Evolutionary conservation across 2,797 vertebrate genomes (phyloP).

Genomic region (Chanos chanos): DNA sequence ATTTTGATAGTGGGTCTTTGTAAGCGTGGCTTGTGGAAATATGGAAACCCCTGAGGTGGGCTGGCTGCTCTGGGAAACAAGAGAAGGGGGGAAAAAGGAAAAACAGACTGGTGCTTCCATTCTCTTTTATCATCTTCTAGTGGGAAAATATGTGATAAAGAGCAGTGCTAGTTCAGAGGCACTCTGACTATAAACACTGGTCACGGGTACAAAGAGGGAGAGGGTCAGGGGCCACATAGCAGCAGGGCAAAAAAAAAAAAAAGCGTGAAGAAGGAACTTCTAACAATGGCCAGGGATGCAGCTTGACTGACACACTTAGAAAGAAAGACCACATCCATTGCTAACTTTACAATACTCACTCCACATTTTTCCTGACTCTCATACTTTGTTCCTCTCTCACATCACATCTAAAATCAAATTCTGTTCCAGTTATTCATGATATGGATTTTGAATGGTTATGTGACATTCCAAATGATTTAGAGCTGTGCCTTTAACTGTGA

Average conservation of each 20-base stretch:
- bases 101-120: constrained; percentile 47
- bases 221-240: constrained; percentile 55
- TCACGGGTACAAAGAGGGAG: constrained; percentile 46
- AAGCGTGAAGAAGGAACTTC: constrained; percentile 38
- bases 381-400: constrained; percentile 37
- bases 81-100: constrained; percentile 11
- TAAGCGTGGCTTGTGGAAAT: constrained; percentile 18
- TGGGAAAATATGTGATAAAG: constrained; percentile 59
- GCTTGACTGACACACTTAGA: constrained; percentile 25
- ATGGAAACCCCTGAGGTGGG: constrained; percentile 44
- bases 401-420: constrained; percentile 30
- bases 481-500: no score
- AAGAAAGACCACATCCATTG: constrained; percentile 36
- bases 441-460: no score
- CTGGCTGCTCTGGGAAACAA: constrained; percentile 25
- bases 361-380: constrained; percentile 44
- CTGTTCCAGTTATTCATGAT: constrained; percentile 9
- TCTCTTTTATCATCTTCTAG: constrained; percentile 56
- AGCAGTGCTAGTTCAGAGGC: constrained; percentile 53
- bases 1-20: constrained; percentile 22
- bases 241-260: constrained; percentile 43
- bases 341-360: constrained; percentile 51
- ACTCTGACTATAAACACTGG: constrained; percentile 54
- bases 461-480: no score
- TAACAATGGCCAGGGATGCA: constrained; percentile 49